These are phyloP conservation scores for Zaprionus inermis DNA, from an alignment of 1,140 invertebrate species.

Conservation along the genomic window DNA sequence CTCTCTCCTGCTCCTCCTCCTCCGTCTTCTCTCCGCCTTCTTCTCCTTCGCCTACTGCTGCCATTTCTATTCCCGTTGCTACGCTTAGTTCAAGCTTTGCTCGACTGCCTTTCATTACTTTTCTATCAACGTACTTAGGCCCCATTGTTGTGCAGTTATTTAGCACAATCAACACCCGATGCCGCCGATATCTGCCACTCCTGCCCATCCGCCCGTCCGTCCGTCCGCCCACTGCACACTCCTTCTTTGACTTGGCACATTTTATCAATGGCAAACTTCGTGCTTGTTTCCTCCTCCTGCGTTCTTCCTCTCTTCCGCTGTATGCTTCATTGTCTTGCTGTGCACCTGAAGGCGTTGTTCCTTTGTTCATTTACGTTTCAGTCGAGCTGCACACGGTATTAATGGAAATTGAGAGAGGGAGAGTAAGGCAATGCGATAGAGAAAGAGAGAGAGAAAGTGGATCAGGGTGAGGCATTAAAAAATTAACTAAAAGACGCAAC, in stretches of 20 bases:
- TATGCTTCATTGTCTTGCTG: not conserved
- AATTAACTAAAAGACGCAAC: conserved; percentile 31
- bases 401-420: conserved; percentile 67
- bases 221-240: not conserved
- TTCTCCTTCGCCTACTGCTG: not conserved
- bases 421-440: too few species aligned
- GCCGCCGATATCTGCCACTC: conserved; percentile 62
- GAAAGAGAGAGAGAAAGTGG: conserved; percentile 7
- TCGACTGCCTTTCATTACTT: conserved; percentile 75
- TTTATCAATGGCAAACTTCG: conserved; percentile 72
- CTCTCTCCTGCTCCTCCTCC: conserved; percentile 5
- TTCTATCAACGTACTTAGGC: conserved; percentile 82
- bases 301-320: too few species aligned
- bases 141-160: conserved; percentile 80
- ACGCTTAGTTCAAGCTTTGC: conserved; percentile 4
- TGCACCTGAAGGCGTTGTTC: conserved; percentile 58
- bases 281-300: not conserved
- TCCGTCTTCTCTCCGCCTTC: not conserved
- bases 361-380: conserved; percentile 77
- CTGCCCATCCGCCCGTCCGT: not conserved
- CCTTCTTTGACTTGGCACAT: conserved; percentile 52
- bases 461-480: conserved; percentile 28
- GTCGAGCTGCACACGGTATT: conserved; percentile 73
- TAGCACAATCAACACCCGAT: conserved; percentile 80
- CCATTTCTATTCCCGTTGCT: conserved; percentile 10